phyloP scores from a whole-genome alignment of 2,113 vertebrate species.

The Grammomys surdaster region DNA sequence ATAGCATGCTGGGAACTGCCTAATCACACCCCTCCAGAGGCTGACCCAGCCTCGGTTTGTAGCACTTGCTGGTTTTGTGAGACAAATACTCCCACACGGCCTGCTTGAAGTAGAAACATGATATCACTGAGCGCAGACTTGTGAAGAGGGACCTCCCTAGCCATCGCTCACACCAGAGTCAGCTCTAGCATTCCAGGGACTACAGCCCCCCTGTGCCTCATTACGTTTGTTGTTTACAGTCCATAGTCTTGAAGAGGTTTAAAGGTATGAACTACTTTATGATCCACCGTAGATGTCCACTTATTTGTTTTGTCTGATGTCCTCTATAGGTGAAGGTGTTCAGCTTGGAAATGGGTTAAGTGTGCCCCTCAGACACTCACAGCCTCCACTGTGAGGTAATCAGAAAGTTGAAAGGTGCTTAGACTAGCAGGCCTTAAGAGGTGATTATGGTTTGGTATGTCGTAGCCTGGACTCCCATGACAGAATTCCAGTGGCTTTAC shows the following conservation, averaged over 20 bases:
- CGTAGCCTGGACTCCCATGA: neutral
- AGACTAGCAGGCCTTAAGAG: neutral
- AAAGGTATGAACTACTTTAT: neutral
- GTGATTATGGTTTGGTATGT: neutral
- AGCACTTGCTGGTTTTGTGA: neutral
- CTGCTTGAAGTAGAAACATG: neutral
- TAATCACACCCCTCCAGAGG: neutral
- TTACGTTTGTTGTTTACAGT: neutral
- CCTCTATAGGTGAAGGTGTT: neutral
- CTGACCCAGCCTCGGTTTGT: neutral
- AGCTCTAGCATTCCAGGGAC: neutral
- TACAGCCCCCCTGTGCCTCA: neutral
- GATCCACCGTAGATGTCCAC: neutral
- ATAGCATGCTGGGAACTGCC: neutral
- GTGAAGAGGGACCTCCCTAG: neutral
- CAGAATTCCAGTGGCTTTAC: neutral
- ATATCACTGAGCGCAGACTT: neutral
- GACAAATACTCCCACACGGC: neutral
- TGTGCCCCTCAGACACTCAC: neutral
- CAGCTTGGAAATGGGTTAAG: neutral
- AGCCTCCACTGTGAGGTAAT: neutral
- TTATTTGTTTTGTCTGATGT: neutral
- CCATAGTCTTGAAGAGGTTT: neutral
- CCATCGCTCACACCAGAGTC: neutral
- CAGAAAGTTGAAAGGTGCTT: neutral